Evolutionary conservation across 2,113 vertebrate species (phyloP).

Genomic region (Rattus norvegicus): DNA sequence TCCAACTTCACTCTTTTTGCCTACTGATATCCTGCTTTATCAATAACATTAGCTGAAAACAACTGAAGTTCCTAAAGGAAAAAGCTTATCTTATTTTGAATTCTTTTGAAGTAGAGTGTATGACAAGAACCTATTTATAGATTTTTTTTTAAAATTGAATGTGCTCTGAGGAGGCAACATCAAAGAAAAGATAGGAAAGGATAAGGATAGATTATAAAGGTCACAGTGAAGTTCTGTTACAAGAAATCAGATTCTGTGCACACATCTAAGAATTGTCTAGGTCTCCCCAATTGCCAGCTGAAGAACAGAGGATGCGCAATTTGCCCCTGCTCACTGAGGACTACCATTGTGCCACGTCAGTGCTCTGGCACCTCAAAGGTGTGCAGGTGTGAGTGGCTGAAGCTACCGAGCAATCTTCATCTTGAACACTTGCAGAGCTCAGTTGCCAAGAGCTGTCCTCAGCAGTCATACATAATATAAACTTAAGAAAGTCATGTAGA

Average conservation of each 20-base stretch:
- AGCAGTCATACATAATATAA: neutral
- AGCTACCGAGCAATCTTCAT: neutral
- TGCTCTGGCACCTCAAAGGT: neutral
- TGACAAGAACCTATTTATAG: neutral
- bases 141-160: slow-evolving; percentile 16
- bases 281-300: neutral
- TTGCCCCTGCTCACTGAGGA: neutral
- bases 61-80: neutral
- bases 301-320: neutral
- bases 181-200: neutral
- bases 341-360: neutral
- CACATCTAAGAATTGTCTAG: neutral
- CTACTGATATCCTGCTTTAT: neutral
- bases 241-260: neutral
- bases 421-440: neutral
- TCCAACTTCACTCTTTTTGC: neutral
- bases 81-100: neutral
- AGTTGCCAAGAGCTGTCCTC: neutral
- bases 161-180: neutral
- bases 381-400: neutral
- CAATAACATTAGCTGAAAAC: neutral
- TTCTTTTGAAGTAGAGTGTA: neutral
- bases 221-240: neutral
- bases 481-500: neutral
- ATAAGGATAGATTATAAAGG: neutral